Conservation (phyloP, 2,888 invertebrate genomes). For the Cheilosia grossa region DNA sequence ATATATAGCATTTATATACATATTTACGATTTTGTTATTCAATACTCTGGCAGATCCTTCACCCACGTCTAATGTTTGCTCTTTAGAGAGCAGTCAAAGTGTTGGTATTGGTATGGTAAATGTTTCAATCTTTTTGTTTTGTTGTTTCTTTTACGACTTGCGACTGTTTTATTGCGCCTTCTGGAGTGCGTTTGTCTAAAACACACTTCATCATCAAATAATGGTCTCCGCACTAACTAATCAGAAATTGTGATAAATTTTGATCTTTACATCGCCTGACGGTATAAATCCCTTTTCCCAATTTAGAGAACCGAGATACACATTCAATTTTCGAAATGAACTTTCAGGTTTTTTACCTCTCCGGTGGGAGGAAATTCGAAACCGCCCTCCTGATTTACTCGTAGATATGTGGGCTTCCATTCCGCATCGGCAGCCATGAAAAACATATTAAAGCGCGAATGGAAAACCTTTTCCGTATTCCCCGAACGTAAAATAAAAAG, state of each 20-base stretch:
- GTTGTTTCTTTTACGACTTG: no score
- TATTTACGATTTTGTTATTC: constrained; percentile 47
- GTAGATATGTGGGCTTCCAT: constrained; percentile 33
- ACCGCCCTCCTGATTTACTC: constrained; percentile 30
- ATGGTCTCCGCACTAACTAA: no score
- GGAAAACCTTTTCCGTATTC: constrained; percentile 47
- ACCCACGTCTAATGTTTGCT: constrained; percentile 29
- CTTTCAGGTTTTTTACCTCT: no score
- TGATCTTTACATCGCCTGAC: no score
- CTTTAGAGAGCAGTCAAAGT: constrained; percentile 9
- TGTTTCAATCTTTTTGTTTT: background rate
- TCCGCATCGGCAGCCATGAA: constrained; percentile 36
- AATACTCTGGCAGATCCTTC: constrained; percentile 49
- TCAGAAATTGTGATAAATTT: no score
- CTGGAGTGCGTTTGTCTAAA: no score
- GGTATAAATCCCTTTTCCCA: background rate
- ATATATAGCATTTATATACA: background rate
- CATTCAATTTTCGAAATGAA: no score
- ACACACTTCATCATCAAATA: no score
- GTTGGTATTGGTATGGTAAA: constrained; percentile 4
- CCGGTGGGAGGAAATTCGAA: no score
- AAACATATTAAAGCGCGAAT: constrained; percentile 47
- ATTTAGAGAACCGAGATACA: no score
- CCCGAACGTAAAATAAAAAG: constrained; percentile 51
- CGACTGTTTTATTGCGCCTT: no score